Conservation (phyloP, 2,113 vertebrate species). For the Copsychus sechellarum region DNA sequence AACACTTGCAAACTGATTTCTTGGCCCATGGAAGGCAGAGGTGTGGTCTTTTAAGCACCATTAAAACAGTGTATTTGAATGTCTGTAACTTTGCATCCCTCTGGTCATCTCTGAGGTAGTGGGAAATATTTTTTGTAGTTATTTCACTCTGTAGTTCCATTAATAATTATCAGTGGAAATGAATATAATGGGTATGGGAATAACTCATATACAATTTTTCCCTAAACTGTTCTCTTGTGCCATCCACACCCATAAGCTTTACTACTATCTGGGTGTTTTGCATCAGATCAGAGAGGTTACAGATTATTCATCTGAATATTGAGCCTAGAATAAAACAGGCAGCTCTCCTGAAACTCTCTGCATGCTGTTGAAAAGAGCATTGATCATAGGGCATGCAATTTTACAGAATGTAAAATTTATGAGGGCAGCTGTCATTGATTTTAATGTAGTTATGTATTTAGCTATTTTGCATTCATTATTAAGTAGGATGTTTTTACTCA, state of each 20-base stretch:
- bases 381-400: not conserved
- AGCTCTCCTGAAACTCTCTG: not conserved
- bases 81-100: not conserved
- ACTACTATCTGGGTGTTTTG: not conserved
- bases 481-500: not conserved
- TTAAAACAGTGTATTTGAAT: not conserved
- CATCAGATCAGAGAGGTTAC: not conserved
- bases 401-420: not conserved
- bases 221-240: not conserved
- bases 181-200: not conserved
- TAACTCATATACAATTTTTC: rapidly evolving
- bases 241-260: not conserved
- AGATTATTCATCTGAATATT: not conserved
- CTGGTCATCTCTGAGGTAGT: not conserved
- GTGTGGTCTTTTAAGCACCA: not conserved
- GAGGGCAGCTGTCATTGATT: not conserved
- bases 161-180: not conserved
- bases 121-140: not conserved
- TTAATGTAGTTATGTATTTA: not conserved
- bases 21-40: not conserved
- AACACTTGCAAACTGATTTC: not conserved
- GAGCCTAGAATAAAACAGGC: not conserved
- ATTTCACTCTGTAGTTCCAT: not conserved
- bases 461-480: not conserved
- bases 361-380: not conserved